phyloP scores from a whole-genome alignment of 2,113 vertebrate genomes.

The Rhynchomys soricoides region DNA sequence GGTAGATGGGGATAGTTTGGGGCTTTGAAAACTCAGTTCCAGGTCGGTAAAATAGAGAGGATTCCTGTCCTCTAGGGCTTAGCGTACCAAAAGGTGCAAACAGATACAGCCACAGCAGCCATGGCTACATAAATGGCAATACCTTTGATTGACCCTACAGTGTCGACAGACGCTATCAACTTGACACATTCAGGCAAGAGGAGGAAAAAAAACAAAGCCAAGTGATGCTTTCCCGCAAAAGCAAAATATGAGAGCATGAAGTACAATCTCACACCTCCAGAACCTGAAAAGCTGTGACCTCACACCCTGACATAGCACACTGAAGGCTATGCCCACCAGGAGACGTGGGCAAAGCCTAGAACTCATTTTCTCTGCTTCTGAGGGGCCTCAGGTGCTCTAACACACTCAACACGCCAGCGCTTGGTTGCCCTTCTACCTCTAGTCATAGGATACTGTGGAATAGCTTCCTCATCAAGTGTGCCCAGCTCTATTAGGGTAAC shows the following conservation, averaged over 20 bases:
- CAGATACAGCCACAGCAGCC: no score
- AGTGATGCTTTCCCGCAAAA: background rate
- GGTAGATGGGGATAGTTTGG: background rate
- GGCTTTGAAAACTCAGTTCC: background rate
- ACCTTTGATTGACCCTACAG: background rate
- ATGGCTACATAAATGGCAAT: background rate
- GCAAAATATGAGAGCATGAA: background rate
- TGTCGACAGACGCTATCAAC: background rate
- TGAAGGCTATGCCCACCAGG: background rate
- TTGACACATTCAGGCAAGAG: background rate
- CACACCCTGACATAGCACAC: rapidly evolving
- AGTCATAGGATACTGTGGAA: background rate
- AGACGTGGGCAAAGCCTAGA: background rate
- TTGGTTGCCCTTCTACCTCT: background rate
- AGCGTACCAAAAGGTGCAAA: background rate
- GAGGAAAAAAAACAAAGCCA: background rate
- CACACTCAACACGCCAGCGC: background rate
- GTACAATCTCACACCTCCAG: background rate
- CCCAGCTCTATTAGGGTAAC: no score
- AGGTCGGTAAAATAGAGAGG: background rate
- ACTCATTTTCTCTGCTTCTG: background rate
- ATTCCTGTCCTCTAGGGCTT: background rate
- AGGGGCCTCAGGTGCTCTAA: background rate
- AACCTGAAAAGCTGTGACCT: background rate
- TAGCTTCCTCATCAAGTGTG: no score